phyloP scores from a whole-genome alignment of 2,797 vertebrate genomes.

The Bovichtus variegatus region DNA sequence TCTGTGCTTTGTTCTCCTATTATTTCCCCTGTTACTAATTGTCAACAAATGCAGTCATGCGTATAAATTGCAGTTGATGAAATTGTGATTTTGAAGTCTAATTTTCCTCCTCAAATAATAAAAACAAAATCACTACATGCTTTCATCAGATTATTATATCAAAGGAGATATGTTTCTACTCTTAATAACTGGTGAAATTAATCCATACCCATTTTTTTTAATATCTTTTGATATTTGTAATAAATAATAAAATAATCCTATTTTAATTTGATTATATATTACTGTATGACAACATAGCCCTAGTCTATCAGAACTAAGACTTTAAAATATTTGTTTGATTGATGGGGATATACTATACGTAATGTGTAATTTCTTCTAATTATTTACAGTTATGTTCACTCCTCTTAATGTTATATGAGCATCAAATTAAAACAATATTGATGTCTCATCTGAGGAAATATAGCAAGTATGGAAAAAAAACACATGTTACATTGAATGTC shows the following conservation, averaged over 20 bases:
- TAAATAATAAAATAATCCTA: background rate
- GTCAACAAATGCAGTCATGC: background rate
- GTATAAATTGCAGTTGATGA: background rate
- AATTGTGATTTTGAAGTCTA: background rate
- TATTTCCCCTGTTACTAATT: background rate
- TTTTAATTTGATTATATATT: background rate
- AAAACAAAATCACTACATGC: background rate
- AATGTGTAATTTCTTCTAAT: background rate
- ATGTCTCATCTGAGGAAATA: background rate
- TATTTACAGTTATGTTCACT: fast-evolving
- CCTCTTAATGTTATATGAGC: background rate
- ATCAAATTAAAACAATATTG: background rate
- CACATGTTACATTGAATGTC: background rate
- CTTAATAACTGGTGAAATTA: background rate
- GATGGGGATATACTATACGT: background rate
- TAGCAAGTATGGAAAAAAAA: background rate
- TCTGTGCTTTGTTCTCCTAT: background rate
- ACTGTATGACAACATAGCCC: background rate
- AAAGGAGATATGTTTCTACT: background rate
- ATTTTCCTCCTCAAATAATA: background rate
- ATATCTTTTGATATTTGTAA: background rate
- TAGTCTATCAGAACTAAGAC: background rate
- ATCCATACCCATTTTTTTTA: background rate
- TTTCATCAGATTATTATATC: background rate
- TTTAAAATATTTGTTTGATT: background rate